Base-by-base conservation (phyloP, 92 coral and sea anemone genomes). In the Plumapathes pennacea region DNA sequence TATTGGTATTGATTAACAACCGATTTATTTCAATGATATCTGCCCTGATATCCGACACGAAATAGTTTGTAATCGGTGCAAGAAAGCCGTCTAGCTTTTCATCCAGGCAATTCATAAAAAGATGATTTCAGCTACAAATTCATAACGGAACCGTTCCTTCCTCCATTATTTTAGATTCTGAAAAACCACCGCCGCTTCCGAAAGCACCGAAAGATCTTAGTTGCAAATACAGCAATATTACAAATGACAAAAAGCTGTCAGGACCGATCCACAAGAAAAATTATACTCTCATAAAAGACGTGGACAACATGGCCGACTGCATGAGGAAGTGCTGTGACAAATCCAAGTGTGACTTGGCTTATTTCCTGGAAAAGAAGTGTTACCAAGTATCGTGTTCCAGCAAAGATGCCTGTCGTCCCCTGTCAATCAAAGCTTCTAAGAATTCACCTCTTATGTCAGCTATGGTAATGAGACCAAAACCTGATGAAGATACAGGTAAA, bases 321-420 rank as follows among this genome's bases (percentile, higher is more conserved):
- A 92, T 92, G 98, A 69, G 64, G 30, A 80, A 72, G 51, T 92
- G 98, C 30, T 92, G 98, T 36, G 86, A 80, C 25, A 46, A 81
- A 42, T 71, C 56, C 25, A 78, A 53, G 31, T 92, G 98, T 24
- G 98, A 92, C 46, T 28, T 88, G 2, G 98, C 95, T 0, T 88
- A 84, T 34, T 69, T 84, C 52, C 73, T 80, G 7, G 59, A 85
- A 10, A 64, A 64, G 38, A 84, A 83, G 51, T 92, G 98, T 47
- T 92, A 88, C 54, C 64, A 89, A 3, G 98, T 92, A 7, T 67
- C 83, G 52, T 91, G 97, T 41, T 64, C 81, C 25, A 60, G 54
- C 28, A 78, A 71, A 26, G 94, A 69, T 8, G 74, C 67, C 10
- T 86, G 95, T 57, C 72, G 27, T 9, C 95, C 88, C 10, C 40